Percentiles rank a stretch among this genome's conserved stretches.
phyloP scores from a whole-genome alignment of 2,888 invertebrate genomes.

The Lithophane ornitopus region DNA sequence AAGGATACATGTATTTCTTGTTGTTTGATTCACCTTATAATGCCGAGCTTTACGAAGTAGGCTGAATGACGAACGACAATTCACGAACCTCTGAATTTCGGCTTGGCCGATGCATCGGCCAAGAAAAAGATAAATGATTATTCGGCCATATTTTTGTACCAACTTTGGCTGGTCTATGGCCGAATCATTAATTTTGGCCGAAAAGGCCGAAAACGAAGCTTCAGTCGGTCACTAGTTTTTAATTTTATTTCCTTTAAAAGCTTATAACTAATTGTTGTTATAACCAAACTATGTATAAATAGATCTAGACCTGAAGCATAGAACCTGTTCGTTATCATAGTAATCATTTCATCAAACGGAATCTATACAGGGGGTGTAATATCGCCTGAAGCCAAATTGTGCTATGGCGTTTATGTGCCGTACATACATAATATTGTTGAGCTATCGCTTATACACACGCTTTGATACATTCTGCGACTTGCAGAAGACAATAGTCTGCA shows the following conservation, averaged over 20 bases:
- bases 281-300: neutral
- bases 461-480: conserved; percentile 16
- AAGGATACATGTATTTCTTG: too few species aligned
- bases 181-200: neutral
- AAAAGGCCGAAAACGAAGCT: neutral
- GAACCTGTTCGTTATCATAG: conserved; percentile 9
- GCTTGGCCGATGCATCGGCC: neutral
- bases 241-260: too few species aligned
- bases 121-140: too few species aligned
- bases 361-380: conserved; percentile 21
- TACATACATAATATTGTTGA: conserved; percentile 13
- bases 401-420: conserved; percentile 3
- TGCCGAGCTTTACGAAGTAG: neutral
- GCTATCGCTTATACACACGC: neutral
- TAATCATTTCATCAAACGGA: conserved; percentile 42
- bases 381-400: conserved; percentile 40
- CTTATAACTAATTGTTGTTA: neutral
- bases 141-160: too few species aligned
- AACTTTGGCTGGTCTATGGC: neutral
- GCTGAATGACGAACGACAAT: neutral
- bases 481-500: conserved; percentile 10
- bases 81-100: neutral
- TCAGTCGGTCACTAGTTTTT: neutral
- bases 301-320: neutral
- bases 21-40: neutral